Percentiles rank a stretch among this genome's conserved stretches.
Conservation (phyloP, 2,113 vertebrate genomes). For the Ivindomyrus marchei region DNA sequence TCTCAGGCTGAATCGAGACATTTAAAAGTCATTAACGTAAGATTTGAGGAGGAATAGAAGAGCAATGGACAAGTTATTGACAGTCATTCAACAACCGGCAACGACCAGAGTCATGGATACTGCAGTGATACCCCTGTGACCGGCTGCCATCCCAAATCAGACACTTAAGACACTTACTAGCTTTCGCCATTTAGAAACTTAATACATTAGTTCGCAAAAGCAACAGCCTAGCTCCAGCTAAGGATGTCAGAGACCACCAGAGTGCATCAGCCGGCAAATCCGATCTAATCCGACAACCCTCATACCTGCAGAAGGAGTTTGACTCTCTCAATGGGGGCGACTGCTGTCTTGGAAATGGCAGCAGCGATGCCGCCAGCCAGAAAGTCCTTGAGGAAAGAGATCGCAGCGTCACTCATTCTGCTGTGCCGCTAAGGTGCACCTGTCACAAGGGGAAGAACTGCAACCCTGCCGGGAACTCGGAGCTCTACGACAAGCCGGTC, state of each 20-base stretch:
- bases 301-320: conserved; percentile 73
- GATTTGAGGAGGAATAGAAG: not conserved
- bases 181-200: not conserved
- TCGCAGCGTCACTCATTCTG: conserved; percentile 48
- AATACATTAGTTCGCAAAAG: not conserved
- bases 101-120: not conserved
- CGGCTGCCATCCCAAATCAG: not conserved
- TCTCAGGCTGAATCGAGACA: not conserved
- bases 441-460: not conserved
- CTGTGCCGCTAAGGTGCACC: conserved; percentile 24
- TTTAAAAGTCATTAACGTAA: not conserved
- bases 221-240: not conserved
- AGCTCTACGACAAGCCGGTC: not conserved
- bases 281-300: not conserved
- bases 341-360: conserved; percentile 77
- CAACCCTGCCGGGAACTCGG: not conserved
- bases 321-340: conserved; percentile 82
- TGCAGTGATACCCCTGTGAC: not conserved
- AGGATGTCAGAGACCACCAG: not conserved
- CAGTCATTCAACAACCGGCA: not conserved
- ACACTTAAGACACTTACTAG: not conserved
- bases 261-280: not conserved
- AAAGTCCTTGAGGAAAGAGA: conserved; percentile 76
- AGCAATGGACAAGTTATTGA: not conserved
- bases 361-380: conserved; percentile 76